Evolutionary conservation across 2,888 invertebrate genomes (phyloP).

Genomic region (Neoaliturus tenellus): DNA sequence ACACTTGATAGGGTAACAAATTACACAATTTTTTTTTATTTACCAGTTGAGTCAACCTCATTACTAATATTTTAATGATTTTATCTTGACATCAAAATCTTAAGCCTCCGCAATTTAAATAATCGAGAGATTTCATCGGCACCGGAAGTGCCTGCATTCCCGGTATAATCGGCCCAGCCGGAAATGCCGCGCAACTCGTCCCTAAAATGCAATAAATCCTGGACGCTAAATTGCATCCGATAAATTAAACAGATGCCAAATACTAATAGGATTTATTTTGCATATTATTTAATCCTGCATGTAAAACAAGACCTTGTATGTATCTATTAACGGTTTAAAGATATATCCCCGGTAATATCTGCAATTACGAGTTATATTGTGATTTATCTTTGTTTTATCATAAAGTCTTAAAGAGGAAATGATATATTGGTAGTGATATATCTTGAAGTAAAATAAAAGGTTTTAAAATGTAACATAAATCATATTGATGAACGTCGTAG

Average conservation of each 20-base stretch:
- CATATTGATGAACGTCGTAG: too few relatives aligned
- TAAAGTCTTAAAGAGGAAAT: too few relatives aligned
- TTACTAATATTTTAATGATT: too few relatives aligned
- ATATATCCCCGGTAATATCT: not conserved
- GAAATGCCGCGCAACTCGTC: slow-evolving; percentile 15
- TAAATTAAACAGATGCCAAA: slow-evolving; percentile 8
- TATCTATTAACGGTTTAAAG: not conserved
- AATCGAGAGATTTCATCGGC: not conserved
- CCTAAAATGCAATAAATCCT: not conserved
- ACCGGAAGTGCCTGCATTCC: slow-evolving; percentile 6
- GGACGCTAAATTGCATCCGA: not conserved
- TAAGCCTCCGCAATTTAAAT: not conserved
- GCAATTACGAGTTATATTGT: not conserved
- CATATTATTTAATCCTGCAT: not conserved
- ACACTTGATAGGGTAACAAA: too few relatives aligned
- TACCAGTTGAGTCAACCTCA: too few relatives aligned
- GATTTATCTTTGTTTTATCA: not conserved
- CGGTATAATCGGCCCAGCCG: not conserved
- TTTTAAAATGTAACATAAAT: too few relatives aligned
- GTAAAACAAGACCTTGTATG: slow-evolving; percentile 2
- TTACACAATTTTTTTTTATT: too few relatives aligned
- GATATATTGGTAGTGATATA: too few relatives aligned
- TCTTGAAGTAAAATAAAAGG: too few relatives aligned
- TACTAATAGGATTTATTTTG: slow-evolving; percentile 23
- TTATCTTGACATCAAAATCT: not conserved